Evolutionary conservation across 1,140 invertebrate genomes (phyloP).

Genomic region (Saxidomus purpurata): DNA sequence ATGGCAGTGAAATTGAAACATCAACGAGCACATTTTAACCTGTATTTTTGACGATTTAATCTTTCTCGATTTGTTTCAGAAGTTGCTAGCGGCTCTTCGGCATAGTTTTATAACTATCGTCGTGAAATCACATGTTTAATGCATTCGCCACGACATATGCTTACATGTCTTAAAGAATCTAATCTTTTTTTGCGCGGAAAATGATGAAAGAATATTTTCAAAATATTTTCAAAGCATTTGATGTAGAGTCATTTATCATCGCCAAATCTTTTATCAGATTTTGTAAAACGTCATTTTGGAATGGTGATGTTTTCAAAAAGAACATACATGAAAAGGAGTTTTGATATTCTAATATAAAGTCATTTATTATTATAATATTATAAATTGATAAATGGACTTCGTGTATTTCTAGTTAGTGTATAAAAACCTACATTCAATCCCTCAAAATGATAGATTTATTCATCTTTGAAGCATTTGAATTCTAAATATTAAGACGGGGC

Average conservation of each 20-base stretch:
- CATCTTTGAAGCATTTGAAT: too few species aligned
- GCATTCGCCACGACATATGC: conserved; percentile 3
- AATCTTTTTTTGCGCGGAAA: conserved; percentile 4
- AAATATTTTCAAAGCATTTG: conserved; percentile 20
- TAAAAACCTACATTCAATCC: too few species aligned
- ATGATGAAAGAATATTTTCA: conserved; percentile 14
- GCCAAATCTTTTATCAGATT: background rate
- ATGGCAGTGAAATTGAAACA: conserved; percentile 28
- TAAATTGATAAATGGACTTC: conserved; percentile 5
- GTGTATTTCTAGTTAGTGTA: too few species aligned
- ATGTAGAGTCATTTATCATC: conserved; percentile 15
- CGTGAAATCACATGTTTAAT: conserved; percentile 29
- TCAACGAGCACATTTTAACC: background rate
- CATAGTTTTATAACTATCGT: conserved; percentile 31
- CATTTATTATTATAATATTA: background rate
- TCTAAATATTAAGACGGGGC: too few species aligned
- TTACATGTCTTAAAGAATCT: conserved; percentile 21
- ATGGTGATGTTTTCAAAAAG: conserved; percentile 8
- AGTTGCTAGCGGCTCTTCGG: background rate
- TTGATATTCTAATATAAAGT: background rate
- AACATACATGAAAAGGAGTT: background rate
- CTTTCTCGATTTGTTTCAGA: conserved; percentile 26
- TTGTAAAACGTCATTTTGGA: conserved; percentile 13
- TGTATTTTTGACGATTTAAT: conserved; percentile 35
- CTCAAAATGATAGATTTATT: too few species aligned